Base-by-base conservation (phyloP, 2,113 vertebrate species). In the Nicator chloris region DNA sequence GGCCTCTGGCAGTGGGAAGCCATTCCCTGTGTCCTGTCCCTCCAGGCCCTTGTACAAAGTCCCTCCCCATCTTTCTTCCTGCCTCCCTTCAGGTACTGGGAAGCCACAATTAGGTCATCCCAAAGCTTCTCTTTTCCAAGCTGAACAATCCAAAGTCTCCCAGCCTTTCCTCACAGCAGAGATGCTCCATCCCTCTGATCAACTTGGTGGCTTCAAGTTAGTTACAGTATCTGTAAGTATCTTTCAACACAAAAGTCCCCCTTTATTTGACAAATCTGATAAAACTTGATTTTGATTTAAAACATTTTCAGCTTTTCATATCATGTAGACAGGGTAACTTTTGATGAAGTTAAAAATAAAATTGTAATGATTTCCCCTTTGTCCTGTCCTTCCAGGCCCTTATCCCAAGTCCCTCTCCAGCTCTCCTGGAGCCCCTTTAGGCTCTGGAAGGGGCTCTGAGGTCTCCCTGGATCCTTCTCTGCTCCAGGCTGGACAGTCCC, bases 181-280 rank as follows among this genome's bases (percentile, higher is more conserved):
- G 28, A 15, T 61, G n/a, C 13, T 76, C 20, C 45, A 61, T 3
- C 13, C n/a, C 24, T 60, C n/a, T 45, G 9, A 68, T 35, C 45
- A 40, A 0, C 24, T 22, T 31, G 39, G 16, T 75, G 39, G 39
- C 24, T 54, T 54, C 40, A 22, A 17, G 57, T 28, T 15, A 57
- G 3, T 45, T 33, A 18, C 0, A 4, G 26, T 5, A 47, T 13
- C 47, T 44, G 8, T 6, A 37, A 3, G 3, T 3, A 49, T 3
- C 13, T 63, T 47, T 63, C 24, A 23, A 7, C 21, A n/a, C 54
- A 65, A 61, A 85, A 24, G 22, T 42, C 9, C 4, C 2, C 16
- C 21, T 2, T 9, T 35, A 22, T 56, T 49, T 69, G 31, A 45
- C 12, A 88, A 76, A 85, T 44, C 40, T 14, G 8, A 22, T n/a